phyloP scores from a whole-genome alignment of 2,888 invertebrate species.

The Ormyrus labotus region DNA sequence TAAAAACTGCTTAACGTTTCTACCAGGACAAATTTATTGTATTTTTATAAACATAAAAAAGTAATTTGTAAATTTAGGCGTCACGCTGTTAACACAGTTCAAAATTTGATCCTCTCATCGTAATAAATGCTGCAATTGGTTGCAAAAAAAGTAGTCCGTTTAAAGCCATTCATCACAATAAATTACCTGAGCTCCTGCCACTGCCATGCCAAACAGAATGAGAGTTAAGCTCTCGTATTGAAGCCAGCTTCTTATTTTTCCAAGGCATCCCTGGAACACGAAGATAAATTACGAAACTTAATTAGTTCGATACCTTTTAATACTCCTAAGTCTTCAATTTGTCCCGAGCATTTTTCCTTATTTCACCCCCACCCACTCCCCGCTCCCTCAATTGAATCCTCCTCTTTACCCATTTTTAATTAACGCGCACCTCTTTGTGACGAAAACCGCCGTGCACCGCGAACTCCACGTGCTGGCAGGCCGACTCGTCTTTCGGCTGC shows the following conservation, averaged over 20 bases:
- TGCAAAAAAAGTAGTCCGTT: no score
- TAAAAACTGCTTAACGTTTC: no score
- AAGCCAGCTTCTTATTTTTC: slow-evolving; percentile 75
- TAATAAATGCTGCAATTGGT: no score
- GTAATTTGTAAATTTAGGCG: no score
- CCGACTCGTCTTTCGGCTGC: slow-evolving; percentile 68
- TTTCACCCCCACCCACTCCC: no score
- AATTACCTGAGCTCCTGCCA: slow-evolving; percentile 70
- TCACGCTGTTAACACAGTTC: no score
- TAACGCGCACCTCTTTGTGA: slow-evolving; percentile 69
- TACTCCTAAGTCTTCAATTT: neutral
- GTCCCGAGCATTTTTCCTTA: neutral
- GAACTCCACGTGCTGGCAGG: slow-evolving; percentile 67
- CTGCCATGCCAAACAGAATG: slow-evolving; percentile 74
- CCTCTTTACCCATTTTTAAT: no score
- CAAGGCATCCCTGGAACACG: slow-evolving; percentile 75
- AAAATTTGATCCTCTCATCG: no score
- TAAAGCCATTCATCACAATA: no score
- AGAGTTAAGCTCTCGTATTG: slow-evolving; percentile 74
- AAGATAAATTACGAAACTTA: neutral
- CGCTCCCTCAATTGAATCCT: no score
- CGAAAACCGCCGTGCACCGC: slow-evolving; percentile 69
- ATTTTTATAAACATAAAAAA: no score
- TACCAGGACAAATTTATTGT: no score
- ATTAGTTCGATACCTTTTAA: neutral